Evolutionary conservation across 1,140 invertebrate genomes (phyloP).

Genomic region (Lasaia peninsularis): DNA sequence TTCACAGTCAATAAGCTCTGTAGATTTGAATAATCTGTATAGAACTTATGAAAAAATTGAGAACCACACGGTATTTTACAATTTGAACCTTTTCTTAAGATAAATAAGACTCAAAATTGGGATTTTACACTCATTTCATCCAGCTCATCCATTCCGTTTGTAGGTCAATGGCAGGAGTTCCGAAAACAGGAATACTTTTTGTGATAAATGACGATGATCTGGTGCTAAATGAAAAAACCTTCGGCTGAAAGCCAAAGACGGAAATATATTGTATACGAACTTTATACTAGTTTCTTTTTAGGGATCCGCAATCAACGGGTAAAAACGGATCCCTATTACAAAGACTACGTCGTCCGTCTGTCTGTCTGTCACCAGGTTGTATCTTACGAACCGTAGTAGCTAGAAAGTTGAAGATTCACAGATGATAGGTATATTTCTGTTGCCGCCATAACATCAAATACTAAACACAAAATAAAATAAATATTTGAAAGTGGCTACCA

Average conservation of each 20-base stretch:
- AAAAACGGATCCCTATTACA: too few species aligned
- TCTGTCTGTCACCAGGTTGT: too few species aligned
- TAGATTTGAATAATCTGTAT: conserved; percentile 9
- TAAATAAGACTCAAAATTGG: not conserved
- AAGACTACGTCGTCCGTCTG: too few species aligned
- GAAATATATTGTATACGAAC: conserved; percentile 6
- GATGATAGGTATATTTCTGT: too few species aligned
- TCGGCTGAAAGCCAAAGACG: conserved; percentile 1
- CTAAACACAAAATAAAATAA: too few species aligned
- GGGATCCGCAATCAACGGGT: too few species aligned
- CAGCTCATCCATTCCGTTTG: not conserved
- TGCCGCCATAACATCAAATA: too few species aligned
- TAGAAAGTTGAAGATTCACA: too few species aligned
- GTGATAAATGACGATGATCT: conserved; percentile 12
- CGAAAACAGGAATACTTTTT: conserved; percentile 10
- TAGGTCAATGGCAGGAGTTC: not conserved
- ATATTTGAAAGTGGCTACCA: too few species aligned
- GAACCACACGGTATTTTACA: not conserved
- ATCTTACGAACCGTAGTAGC: too few species aligned
- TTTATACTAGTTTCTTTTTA: not conserved
- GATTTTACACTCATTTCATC: not conserved
- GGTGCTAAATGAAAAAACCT: conserved; percentile 11
- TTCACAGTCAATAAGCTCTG: conserved; percentile 1
- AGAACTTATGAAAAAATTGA: conserved; percentile 9
- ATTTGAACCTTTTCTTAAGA: not conserved